Evolutionary conservation across 2,113 vertebrate genomes (phyloP).

Genomic region (Hyperopisus bebe): DNA sequence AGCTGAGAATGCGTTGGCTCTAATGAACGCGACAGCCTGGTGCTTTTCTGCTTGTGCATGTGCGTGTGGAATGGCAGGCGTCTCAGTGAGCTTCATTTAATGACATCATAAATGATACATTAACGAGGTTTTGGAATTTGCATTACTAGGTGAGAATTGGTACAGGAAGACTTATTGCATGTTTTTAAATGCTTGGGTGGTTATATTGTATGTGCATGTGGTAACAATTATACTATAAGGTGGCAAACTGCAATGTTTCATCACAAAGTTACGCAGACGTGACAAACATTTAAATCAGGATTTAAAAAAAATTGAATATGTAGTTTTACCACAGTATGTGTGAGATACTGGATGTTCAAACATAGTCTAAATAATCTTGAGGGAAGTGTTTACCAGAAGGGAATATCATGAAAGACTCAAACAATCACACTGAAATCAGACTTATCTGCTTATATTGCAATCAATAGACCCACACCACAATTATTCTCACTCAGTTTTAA

Average conservation of each 20-base stretch:
- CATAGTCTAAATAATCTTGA: conserved; percentile 42
- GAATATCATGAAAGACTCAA: conserved; percentile 51
- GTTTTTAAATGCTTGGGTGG: neutral
- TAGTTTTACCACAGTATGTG: conserved; percentile 43
- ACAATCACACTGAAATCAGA: conserved; percentile 50
- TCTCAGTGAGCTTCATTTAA: neutral
- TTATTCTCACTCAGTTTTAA: conserved; percentile 30
- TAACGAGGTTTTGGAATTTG: neutral
- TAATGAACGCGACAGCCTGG: neutral
- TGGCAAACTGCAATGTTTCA: neutral
- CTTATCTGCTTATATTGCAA: conserved; percentile 52
- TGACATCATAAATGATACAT: neutral
- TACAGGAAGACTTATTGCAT: neutral
- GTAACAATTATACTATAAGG: neutral
- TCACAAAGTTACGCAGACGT: conserved; percentile 10
- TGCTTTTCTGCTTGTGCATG: conserved; percentile 6
- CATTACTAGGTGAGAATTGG: neutral
- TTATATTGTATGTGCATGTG: neutral
- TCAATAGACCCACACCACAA: conserved; percentile 48
- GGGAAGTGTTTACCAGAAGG: conserved; percentile 46
- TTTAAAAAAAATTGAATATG: conserved; percentile 26
- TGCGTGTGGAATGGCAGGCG: neutral
- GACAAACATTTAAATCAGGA: neutral
- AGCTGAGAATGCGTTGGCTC: neutral
- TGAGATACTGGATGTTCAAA: conserved; percentile 22